These are phyloP conservation scores for Halesus radiatus DNA, from an alignment of 1,140 invertebrate species.

Conservation along the genomic window DNA sequence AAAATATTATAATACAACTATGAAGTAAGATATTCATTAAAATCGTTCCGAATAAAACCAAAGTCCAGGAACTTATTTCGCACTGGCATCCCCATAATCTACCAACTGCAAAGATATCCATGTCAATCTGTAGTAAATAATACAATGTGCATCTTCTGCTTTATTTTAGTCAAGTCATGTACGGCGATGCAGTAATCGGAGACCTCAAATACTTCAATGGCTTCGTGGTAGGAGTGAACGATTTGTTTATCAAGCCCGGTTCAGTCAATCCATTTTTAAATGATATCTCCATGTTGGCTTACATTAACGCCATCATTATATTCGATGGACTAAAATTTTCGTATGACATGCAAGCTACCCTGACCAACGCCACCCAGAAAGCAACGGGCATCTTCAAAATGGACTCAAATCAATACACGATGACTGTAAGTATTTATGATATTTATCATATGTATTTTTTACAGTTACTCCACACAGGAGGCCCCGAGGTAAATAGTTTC, in stretches of 20 bases:
- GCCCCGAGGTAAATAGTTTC: too few relatives aligned
- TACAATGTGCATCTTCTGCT: not conserved
- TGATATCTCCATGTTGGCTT: not conserved
- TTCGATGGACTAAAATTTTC: not conserved
- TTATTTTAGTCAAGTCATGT: not conserved
- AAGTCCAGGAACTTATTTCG: too few relatives aligned
- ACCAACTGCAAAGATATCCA: too few relatives aligned
- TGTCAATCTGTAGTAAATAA: not conserved
- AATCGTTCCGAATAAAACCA: too few relatives aligned
- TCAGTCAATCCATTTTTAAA: not conserved
- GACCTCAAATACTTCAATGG: not conserved
- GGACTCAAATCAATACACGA: not conserved
- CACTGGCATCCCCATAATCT: too few relatives aligned
- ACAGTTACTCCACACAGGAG: too few relatives aligned
- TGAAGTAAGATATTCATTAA: too few relatives aligned
- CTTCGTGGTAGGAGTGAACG: not conserved
- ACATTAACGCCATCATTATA: not conserved
- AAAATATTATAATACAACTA: too few relatives aligned
- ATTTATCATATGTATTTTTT: too few relatives aligned
- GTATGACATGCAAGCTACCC: constrained; percentile 4
- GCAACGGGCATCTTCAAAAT: not conserved
- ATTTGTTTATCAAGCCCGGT: not conserved
- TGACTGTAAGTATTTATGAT: not conserved
- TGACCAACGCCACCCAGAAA: not conserved
- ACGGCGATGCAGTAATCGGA: not conserved